Conservation (phyloP, 2,113 vertebrate genomes). For the Anthoscopus minutus region DNA sequence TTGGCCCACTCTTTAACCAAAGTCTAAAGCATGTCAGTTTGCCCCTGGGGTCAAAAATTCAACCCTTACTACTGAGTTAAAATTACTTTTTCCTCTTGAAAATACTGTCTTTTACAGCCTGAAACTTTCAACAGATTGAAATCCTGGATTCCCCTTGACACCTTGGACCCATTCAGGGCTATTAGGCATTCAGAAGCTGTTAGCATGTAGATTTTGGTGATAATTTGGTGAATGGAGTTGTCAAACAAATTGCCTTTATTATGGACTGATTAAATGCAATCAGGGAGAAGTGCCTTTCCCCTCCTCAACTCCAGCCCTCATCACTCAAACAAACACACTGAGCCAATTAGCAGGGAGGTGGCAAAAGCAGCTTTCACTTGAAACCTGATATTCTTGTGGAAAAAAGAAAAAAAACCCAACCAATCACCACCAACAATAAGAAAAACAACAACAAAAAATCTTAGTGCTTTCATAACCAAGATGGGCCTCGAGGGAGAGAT, state of each 20-base stretch:
- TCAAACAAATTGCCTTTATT: constrained; percentile 68
- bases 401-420: neutral
- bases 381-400: neutral
- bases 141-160: neutral
- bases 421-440: neutral
- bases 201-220: constrained; percentile 48
- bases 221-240: constrained; percentile 58
- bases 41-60: neutral
- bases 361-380: constrained; percentile 57
- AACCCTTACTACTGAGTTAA: neutral
- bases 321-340: constrained; percentile 56
- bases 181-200: constrained; percentile 43
- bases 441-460: neutral
- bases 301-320: neutral
- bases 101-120: neutral
- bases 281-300: constrained; percentile 19
- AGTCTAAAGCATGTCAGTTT: neutral
- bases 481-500: neutral
- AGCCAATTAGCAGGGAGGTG: constrained; percentile 60
- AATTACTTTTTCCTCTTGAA: neutral
- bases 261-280: constrained; percentile 48
- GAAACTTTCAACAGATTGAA: neutral
- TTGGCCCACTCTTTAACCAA: neutral
- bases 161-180: neutral
- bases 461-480: neutral